Evolutionary conservation across 2,797 vertebrate species (phyloP), one percentile per base, ranked within the genome.

Genomic region (Pangasius sanitwongsei): DNA sequence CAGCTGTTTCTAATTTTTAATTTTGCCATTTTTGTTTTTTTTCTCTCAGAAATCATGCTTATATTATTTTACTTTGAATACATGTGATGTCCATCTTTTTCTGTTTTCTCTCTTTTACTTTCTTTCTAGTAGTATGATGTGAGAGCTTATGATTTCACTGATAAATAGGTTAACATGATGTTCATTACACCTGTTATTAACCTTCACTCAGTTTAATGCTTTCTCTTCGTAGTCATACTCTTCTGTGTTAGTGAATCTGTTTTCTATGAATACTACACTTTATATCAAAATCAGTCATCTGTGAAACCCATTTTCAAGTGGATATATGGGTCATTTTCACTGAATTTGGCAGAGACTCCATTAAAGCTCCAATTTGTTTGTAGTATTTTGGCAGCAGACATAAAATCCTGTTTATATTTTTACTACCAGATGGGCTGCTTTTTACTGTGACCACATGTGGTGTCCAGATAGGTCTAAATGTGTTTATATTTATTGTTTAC

Each of bases 211-310:
- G 25, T 83, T 41, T 77, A 86, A 81, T 57, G 86, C 80, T 80
- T 86, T 74, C 44, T 89, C 87, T 53, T 70, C 65, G 50, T 31
- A 53, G 63, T 85, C 88, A 31, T 15, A 84, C 81, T 83, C 74
- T 78, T 85, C 67, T 81, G 81, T 81, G 50, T 57, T 72, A 48
- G 65, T 77, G 69, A 87, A 87, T 90, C 88, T 72, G 87, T 90
- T 91, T 89, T 67, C 86, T 90, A 63, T 74, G 83, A 91, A 92
- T 90, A 90, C 86, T 69, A 55, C 86, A 8, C 57, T 67, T 90
- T 89, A 90, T 89, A 88, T 92, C 89, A 90, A 88, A 93, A 85
- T 41, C 89, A 86, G 88, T 92, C 90, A 91, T 87, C 90, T 89
- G 55, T 86, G 69, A 89, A 89, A 89, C 87, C 92, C 88, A 89